Base-by-base conservation (phyloP, 2,888 invertebrate species). In the Nephrotoma guestfalica region DNA sequence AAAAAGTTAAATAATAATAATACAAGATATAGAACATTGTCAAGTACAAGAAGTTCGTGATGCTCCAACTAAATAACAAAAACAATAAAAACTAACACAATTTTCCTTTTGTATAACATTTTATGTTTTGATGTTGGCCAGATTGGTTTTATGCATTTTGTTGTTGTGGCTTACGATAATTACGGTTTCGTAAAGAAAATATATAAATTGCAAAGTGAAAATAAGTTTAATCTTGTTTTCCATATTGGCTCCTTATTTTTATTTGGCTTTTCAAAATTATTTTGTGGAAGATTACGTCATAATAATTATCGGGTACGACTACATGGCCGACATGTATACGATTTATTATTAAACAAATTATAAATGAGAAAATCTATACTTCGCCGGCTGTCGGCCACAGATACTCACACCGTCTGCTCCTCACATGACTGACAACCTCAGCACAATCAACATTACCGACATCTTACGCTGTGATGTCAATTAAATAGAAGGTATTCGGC, bases 41-140 rank as follows among this genome's bases (percentile, higher is more conserved):
- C 87, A 88, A 84, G 84, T 88, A 88, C 88, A 88, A 88, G 87
- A 87, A 88, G 88, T 88, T 88, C 88, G 88, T 88, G 88, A 88
- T 84, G 41, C 41, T 41, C 42, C 7, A 4, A 15, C 71, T 4
- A 43, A 43, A 43, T n/a, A 84, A 84, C 9, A 84, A 84, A 83
- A 84, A n/a, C 84, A 84, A 84, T 41, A 84, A 41, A 84, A 84
- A 84, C 15, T 15, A 84, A 41, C 84, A 84, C 84, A 84, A 84
- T 41, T 84, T 84, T 84, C 41, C 4, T 41, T 84, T 41, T 41
- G 13, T 41, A 6, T 84, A 84, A 84, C 41, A 41, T 41, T 3
- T 11, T 84, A 41, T 86, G 83, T 83, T 86, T 87, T 40, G 86
- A 86, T 85, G 87, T 83, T 43, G 85, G 45, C 45, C 86, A 85